Evolutionary conservation across 1,140 invertebrate genomes (phyloP).

Genomic region (Drosophila ogumai): DNA sequence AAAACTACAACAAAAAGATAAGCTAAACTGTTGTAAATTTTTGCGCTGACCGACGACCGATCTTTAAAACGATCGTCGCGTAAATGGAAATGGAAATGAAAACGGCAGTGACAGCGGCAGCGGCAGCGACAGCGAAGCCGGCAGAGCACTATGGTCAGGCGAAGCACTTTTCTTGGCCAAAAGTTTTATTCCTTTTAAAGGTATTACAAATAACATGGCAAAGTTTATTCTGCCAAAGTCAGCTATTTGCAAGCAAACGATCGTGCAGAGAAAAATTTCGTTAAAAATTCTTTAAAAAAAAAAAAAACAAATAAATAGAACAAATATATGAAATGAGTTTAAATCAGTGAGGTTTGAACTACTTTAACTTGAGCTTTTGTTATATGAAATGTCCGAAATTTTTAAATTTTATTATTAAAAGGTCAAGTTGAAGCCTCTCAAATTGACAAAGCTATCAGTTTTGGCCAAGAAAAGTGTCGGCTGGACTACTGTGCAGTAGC

Average conservation of each 20-base stretch:
- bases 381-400: no score
- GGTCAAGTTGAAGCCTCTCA: not conserved
- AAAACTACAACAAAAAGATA: constrained; percentile 34
- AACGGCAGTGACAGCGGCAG: constrained; percentile 47
- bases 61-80: constrained; percentile 74
- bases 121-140: constrained; percentile 20
- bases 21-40: constrained; percentile 49
- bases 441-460: no score
- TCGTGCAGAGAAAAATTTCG: no score
- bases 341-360: no score
- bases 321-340: no score
- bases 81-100: constrained; percentile 72
- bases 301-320: no score
- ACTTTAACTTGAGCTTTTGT: no score
- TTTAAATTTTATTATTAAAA: not conserved
- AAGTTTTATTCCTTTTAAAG: not conserved
- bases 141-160: not conserved
- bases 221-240: not conserved
- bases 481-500: not conserved
- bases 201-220: not conserved
- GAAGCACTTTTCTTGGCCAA: not conserved
- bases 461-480: not conserved
- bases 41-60: constrained; percentile 75
- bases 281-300: no score
- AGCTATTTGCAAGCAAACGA: not conserved